phyloP scores from a whole-genome alignment of 2,113 vertebrate species.

The Notothenia coriiceps region DNA sequence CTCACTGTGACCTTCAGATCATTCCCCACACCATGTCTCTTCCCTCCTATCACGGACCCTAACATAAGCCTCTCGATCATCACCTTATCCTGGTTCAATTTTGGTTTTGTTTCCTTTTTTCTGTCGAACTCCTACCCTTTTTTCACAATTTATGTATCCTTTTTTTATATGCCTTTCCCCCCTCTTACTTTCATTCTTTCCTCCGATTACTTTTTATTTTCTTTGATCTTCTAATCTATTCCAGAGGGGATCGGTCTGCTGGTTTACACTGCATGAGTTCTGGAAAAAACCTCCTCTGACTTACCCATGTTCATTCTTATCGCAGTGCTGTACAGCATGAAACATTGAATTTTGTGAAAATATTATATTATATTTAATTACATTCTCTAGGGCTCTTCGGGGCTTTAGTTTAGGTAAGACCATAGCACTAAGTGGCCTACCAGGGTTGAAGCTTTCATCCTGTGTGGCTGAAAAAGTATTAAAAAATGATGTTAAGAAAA shows the following conservation, averaged over 20 bases:
- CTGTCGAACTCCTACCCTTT: not conserved
- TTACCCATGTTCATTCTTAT: not conserved
- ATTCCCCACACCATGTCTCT: not conserved
- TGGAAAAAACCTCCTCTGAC: constrained; percentile 22
- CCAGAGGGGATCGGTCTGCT: constrained; percentile 34
- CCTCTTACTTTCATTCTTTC: constrained; percentile 7
- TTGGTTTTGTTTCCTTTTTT: constrained; percentile 5
- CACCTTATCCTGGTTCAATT: not conserved
- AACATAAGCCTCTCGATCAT: not conserved
- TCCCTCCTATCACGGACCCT: not conserved
- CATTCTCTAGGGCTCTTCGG: too few species aligned
- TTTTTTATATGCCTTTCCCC: not conserved
- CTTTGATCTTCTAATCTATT: constrained; percentile 59
- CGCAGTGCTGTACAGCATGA: not conserved
- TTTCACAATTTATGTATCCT: not conserved
- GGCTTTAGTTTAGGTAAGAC: too few species aligned
- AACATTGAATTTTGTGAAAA: constrained; percentile 3
- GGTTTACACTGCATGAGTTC: constrained; percentile 18
- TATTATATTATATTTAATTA: too few species aligned
- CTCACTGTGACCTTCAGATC: not conserved
- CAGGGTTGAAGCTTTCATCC: too few species aligned
- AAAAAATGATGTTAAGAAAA: too few species aligned
- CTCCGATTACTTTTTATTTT: constrained; percentile 12
- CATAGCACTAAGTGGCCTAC: too few species aligned
- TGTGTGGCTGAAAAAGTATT: too few species aligned